Evolutionary conservation across 1,140 invertebrate genomes (phyloP), one percentile per base, ranked within the genome.

Genomic region (Nebria ingens): DNA sequence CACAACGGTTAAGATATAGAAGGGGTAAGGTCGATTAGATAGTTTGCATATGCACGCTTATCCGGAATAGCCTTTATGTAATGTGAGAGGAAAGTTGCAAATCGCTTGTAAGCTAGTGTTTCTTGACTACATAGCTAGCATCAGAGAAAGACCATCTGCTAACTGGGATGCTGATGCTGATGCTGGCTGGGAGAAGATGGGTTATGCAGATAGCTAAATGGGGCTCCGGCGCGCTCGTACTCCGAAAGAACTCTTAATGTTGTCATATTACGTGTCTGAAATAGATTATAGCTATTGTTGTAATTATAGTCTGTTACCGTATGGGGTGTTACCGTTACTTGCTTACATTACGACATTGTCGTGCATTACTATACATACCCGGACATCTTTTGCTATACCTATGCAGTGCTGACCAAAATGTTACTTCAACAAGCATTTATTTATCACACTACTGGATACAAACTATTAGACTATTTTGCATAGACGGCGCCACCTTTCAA

Each of bases 241-340:
- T 61, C 15, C 45, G 57, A 62, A 68, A 68, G 65, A 68, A 68
- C 64, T 66, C 66, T 65, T 68, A 68, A 68, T 64, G 65, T 65
- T 65, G 65, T 65, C 65, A 63, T 64, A 66, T 66, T 68, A 68
- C 66, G 66, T 68, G 66, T 68, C 64, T 57, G 61, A 64, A 66
- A 68, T 68, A 68, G 66, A 68, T 68, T 66, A 68, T 68, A 62
- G 66, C 62, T 64, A 64, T 66, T 68, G 65, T 60, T 57, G 66
- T 68, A 66, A 68, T 68, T 68, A 68, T 63, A 60, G 54, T 54
- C 25, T 29, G 64, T 62, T 62, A 63, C 64, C 64, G 63, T 66
- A 65, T 67, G 64, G 63, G 64, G 40, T 45, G 40, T 45, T 45
- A 45, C 15, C 40, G 9, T 9, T 45, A 45, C 25, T 34, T 34